Percentiles rank a stretch among this genome's conserved stretches.
Conservation (phyloP, 2,113 vertebrate species). For the Serilophus lunatus region DNA sequence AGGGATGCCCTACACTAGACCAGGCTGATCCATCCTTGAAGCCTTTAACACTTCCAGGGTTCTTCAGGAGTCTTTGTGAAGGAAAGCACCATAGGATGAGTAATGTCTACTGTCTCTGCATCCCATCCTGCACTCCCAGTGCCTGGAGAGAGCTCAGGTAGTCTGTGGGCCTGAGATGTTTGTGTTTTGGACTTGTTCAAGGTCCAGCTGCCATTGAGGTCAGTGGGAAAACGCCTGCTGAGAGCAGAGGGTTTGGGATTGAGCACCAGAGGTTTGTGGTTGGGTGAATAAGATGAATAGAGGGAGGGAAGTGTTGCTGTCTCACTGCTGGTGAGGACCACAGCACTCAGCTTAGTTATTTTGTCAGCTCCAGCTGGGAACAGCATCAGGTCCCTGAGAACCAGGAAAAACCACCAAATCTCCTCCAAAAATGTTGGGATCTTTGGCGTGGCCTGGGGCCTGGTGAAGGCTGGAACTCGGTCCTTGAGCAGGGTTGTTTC, state of each 20-base stretch:
- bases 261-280: fast-evolving
- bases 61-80: not conserved
- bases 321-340: not conserved
- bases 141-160: fast-evolving
- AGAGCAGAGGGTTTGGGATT: not conserved
- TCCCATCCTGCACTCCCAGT: not conserved
- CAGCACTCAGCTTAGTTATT: not conserved
- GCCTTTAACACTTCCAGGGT: not conserved
- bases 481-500: fast-evolving
- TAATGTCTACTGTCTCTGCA: not conserved
- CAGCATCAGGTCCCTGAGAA: not conserved
- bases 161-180: not conserved
- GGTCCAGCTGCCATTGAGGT: not conserved
- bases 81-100: not conserved
- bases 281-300: not conserved
- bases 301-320: not conserved
- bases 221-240: not conserved
- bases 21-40: not conserved
- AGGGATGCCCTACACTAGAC: not conserved
- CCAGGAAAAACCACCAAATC: not conserved
- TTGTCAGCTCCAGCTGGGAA: not conserved
- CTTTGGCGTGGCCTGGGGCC: not conserved
- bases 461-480: not conserved
- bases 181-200: not conserved
- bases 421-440: not conserved